Evolutionary conservation across 2,888 invertebrate genomes (phyloP), one percentile per base, ranked within the genome.

Genomic region (Pollenia griseotomentosa): DNA sequence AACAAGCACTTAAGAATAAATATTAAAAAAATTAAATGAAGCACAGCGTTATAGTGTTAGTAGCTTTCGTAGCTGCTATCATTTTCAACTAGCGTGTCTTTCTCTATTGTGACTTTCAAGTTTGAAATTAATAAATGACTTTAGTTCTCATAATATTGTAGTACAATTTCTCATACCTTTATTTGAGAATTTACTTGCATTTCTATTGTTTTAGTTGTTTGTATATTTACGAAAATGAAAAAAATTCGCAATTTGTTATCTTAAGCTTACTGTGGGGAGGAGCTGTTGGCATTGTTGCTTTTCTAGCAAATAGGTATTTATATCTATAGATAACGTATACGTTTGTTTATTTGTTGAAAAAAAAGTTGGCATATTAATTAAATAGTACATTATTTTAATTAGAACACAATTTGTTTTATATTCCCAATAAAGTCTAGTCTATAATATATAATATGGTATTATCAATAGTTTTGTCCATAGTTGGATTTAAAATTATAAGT

Each of bases 91-190:
- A 33, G 33, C 33, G 33, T 33, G 33, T 33, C 33, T 71, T 63
- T 55, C 63, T 33, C 71, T 71, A 61, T 44, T 23, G 6, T 73
- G 48, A 61, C 73, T 66, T 40, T 14, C 63, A 63, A 61, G 73
- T 59, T 66, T 70, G 66, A 73, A 84, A 82, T 84, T 78, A 84
- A 78, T 87, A 81, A 81, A 84, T 78, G 77, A 84, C 77, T 83
- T 63, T 68, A 81, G 57, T 83, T 86, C 70, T 83, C 74, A 74
- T 86, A 78, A 79, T 78, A 82, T 63, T 55, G 46, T 33, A 33
- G 11, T 40, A 78, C 63, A 33, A 33, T 44, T 16, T 79, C 46
- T 53, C 65, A 55, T 48, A 61, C 59, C 33, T 71, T 51, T 9
- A 55, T 12, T 16, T 44, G 48, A 42, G 14, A 55, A 33, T 73